Evolutionary conservation across 2,888 invertebrate genomes (phyloP).

Genomic region (Drosophila hamatofila): DNA sequence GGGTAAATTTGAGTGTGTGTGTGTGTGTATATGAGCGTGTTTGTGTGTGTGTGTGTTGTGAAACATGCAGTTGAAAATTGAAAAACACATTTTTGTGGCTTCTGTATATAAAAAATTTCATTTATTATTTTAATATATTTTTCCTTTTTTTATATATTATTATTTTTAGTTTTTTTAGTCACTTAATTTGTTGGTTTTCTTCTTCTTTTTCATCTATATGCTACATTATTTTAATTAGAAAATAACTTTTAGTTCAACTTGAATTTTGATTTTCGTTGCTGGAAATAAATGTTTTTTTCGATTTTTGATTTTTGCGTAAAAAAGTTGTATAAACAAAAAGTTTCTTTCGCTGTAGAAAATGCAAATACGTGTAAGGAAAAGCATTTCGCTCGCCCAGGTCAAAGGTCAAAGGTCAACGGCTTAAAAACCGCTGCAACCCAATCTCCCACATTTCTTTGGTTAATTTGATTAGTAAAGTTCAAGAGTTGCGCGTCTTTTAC

Average conservation of each 20-base stretch:
- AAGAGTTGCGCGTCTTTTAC: constrained; percentile 32
- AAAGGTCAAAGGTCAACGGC: constrained; percentile 29
- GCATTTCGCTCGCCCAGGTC: constrained; percentile 15
- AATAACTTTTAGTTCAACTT: constrained; percentile 44
- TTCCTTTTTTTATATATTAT: constrained; percentile 11
- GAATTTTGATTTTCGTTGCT: constrained; percentile 63
- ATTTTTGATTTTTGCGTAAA: neutral
- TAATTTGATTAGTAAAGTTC: constrained; percentile 70
- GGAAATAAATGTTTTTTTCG: constrained; percentile 40
- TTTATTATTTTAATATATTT: constrained; percentile 55
- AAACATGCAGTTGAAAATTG: constrained; percentile 61
- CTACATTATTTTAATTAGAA: constrained; percentile 42
- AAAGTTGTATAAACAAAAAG: constrained; percentile 9
- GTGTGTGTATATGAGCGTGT: neutral
- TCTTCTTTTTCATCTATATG: constrained; percentile 15
- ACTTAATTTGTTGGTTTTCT: constrained; percentile 31
- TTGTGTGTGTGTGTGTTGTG: constrained; percentile 18
- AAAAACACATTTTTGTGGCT: constrained; percentile 70
- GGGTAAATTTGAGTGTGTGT: neutral
- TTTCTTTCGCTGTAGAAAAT: constrained; percentile 33
- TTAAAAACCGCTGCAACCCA: neutral
- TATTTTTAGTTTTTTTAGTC: constrained; percentile 52
- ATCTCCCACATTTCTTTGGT: constrained; percentile 59
- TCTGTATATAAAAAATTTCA: constrained; percentile 73
- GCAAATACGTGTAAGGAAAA: constrained; percentile 27